Conservation (phyloP, 2,113 vertebrate genomes). For the Tamias sibiricus region DNA sequence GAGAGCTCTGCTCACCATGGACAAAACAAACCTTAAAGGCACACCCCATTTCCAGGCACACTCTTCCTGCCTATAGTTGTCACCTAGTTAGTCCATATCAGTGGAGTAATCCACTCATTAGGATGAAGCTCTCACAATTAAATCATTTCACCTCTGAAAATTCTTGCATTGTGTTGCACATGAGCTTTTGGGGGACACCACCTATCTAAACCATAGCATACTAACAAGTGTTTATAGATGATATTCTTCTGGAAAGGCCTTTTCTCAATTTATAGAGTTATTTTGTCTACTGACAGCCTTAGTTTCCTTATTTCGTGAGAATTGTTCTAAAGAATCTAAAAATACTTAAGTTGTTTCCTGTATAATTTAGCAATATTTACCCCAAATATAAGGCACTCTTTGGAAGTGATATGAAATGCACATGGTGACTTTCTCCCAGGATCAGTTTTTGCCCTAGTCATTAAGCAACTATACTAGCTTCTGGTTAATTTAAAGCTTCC, state of each 20-base stretch:
- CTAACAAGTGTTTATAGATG: neutral
- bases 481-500: neutral
- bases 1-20: too few relatives aligned
- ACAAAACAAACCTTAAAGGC: too few relatives aligned
- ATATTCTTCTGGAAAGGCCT: neutral
- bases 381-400: neutral
- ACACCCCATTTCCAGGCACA: too few relatives aligned
- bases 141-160: too few relatives aligned
- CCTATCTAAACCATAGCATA: neutral
- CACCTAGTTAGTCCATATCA: too few relatives aligned
- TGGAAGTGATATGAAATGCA: neutral
- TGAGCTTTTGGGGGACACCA: too few relatives aligned
- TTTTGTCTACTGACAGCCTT: neutral
- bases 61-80: too few relatives aligned
- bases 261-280: neutral
- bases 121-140: too few relatives aligned
- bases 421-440: neutral
- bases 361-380: neutral
- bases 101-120: too few relatives aligned
- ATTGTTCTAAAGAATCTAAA: neutral
- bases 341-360: neutral
- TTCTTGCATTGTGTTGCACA: too few relatives aligned
- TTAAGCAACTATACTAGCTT: neutral
- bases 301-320: constrained; percentile 20
- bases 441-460: neutral